Conservation (phyloP, 2,888 invertebrate genomes). For the Rutpela maculata region DNA sequence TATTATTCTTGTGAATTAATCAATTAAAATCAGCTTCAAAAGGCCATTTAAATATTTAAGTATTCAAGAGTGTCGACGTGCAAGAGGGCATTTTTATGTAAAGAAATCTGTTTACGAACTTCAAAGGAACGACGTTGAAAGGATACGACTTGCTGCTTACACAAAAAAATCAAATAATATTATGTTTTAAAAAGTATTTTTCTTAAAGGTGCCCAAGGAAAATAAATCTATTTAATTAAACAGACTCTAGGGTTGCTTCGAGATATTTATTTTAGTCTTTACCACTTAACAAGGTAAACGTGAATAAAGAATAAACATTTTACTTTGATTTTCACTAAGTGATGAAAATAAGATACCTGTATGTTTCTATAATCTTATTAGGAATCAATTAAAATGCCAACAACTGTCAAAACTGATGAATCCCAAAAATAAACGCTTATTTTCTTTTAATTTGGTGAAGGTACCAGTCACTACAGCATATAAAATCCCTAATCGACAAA, state of each 20-base stretch:
- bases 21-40: neutral
- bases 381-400: neutral
- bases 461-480: no score
- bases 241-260: neutral
- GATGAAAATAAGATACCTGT: neutral
- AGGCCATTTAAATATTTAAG: neutral
- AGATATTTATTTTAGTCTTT: neutral
- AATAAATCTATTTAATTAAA: neutral
- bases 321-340: no score
- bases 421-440: no score
- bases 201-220: constrained; percentile 1
- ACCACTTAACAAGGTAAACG: neutral
- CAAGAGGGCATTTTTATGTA: constrained; percentile 9
- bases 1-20: neutral
- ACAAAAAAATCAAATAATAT: neutral
- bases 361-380: neutral
- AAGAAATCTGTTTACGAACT: constrained; percentile 9
- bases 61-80: neutral
- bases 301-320: neutral
- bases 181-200: neutral
- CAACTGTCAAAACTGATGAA: no score
- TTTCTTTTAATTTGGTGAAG: no score
- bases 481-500: no score
- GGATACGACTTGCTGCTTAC: neutral
- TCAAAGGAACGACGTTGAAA: constrained; percentile 14